Evolutionary conservation across 2,888 invertebrate species (phyloP), one percentile per base, ranked within the genome.

Genomic region (Diplazon laetatorius): DNA sequence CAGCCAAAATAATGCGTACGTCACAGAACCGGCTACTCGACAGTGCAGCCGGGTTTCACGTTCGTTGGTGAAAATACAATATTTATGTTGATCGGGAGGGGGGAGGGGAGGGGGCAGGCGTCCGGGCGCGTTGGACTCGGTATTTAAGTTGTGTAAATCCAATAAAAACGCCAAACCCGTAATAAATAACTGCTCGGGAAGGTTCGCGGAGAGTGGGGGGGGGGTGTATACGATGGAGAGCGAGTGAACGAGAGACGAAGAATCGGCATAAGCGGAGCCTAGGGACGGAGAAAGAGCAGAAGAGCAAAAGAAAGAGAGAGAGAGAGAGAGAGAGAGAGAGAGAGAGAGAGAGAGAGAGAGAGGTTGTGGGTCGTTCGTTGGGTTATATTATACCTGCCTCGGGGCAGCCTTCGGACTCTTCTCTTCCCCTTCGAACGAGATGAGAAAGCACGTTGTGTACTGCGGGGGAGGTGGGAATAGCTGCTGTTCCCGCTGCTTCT

Each of bases 61-160:
- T 22, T 62, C 62, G 44, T 70, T 63, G 57, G 39, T 62, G 85
- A 87, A 89, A 88, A 88, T 87, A 87, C 85, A 86, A 89, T 89
- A 89, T 89, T 89, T 88, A 88, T 88, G 89, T 88, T 86, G 87
- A 87, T 87, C 70, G 57, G 52, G 50, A 35, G n/a, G n/a, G n/a
- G n/a, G n/a, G n/a, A n/a, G n/a, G n/a, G n/a, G n/a, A n/a, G n/a
- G n/a, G n/a, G n/a, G n/a, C n/a, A n/a, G n/a, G n/a, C n/a, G n/a
- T 37, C 66, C 44, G 57, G 87, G 83, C 79, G 77, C 85, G 85
- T 85, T 82, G 83, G 86, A 83, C 87, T 87, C 84, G 87, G 87
- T 87, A 89, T 89, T 89, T 89, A 89, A 89, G 88, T 89, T 89
- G 89, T 88, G 89, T 88, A 89, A 89, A 89, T 89, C 89, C 89